Conservation (phyloP, 2,797 vertebrate genomes). For the Chrosomus eos region DNA sequence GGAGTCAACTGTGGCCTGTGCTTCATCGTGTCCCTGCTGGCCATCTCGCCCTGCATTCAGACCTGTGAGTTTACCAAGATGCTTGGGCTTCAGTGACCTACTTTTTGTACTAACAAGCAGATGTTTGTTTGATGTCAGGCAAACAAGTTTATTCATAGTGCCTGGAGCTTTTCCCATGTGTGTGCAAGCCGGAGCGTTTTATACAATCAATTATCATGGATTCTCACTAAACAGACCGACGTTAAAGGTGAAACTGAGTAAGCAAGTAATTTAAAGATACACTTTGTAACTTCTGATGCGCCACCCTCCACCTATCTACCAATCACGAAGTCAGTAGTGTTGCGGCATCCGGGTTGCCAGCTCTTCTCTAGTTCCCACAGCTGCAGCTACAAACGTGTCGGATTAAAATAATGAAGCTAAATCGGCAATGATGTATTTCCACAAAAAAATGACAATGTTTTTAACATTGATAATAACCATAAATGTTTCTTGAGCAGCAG, state of each 20-base stretch:
- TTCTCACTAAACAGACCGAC: neutral
- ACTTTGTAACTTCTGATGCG: neutral
- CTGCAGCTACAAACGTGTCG: too few relatives aligned
- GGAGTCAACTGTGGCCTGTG: constrained; percentile 92
- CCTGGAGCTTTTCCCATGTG: neutral
- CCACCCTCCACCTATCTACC: too few relatives aligned
- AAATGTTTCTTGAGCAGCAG: neutral
- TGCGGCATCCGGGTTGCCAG: too few relatives aligned
- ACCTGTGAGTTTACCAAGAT: constrained; percentile 79
- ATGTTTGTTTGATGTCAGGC: constrained; percentile 29
- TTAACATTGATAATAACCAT: neutral
- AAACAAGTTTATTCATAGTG: constrained; percentile 23
- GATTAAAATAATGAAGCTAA: too few relatives aligned
- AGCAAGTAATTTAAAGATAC: neutral
- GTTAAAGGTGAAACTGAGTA: neutral
- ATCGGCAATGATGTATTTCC: too few relatives aligned
- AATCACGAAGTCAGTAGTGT: too few relatives aligned
- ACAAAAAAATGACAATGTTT: neutral
- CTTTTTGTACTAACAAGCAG: constrained; percentile 6
- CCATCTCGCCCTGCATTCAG: constrained; percentile 92
- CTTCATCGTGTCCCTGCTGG: constrained; percentile 86
- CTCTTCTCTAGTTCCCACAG: too few relatives aligned
- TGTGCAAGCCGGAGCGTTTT: neutral
- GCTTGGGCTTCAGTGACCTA: neutral
- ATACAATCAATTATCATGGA: neutral